Evolutionary conservation across 2,797 vertebrate genomes (phyloP).

Genomic region (Hylomyscus alleni): DNA sequence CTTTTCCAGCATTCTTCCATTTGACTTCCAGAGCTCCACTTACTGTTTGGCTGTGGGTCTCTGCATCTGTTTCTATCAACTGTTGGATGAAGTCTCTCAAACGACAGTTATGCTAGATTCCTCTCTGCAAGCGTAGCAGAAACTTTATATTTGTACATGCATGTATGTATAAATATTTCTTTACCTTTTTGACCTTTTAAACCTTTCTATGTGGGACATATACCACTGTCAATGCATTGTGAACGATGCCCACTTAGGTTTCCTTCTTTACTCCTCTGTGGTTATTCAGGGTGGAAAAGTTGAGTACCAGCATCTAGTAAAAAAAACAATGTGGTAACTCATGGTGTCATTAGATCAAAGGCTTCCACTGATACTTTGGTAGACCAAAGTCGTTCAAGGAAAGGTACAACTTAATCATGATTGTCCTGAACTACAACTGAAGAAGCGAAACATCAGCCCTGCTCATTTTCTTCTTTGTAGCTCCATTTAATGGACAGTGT

Average conservation of each 20-base stretch:
- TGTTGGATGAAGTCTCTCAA: not conserved
- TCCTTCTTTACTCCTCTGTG: not conserved
- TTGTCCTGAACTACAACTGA: conserved; percentile 32
- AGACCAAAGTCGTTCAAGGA: conserved; percentile 55
- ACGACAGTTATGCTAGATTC: not conserved
- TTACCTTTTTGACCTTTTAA: not conserved
- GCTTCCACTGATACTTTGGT: not conserved
- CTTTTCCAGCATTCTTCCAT: not conserved
- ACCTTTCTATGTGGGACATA: not conserved
- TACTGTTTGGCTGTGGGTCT: not conserved
- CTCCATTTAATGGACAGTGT: not conserved
- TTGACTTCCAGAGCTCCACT: not conserved
- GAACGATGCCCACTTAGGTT: not conserved
- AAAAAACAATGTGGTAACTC: not conserved
- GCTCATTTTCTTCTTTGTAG: conserved; percentile 36
- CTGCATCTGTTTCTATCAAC: not conserved
- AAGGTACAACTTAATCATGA: conserved; percentile 1
- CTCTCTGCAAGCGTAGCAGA: not conserved
- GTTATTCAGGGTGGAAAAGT: not conserved
- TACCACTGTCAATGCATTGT: not conserved
- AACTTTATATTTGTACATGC: not conserved
- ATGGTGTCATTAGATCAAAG: conserved; percentile 52
- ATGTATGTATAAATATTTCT: not conserved
- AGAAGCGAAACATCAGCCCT: not conserved
- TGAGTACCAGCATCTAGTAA: not conserved